phyloP scores from a whole-genome alignment of 2,113 vertebrate species.

The Terrapene triunguis region DNA sequence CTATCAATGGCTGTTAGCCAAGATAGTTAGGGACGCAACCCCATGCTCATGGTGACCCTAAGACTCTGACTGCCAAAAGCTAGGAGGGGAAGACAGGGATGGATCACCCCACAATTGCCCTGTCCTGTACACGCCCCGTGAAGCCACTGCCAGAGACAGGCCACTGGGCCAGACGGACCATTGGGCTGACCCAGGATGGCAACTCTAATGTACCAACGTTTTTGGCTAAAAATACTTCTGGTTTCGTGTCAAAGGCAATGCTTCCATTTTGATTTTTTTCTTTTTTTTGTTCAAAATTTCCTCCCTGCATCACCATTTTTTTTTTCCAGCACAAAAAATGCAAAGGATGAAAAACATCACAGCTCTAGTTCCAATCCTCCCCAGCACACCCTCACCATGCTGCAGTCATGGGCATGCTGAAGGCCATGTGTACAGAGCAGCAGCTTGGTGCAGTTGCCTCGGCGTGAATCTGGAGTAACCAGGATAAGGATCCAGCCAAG shows the following conservation, averaged over 20 bases:
- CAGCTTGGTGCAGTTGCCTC: too few relatives aligned
- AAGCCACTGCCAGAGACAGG: background rate
- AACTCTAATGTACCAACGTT: too few relatives aligned
- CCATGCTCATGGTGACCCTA: too few relatives aligned
- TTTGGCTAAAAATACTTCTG: too few relatives aligned
- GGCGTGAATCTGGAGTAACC: background rate
- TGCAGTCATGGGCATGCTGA: too few relatives aligned
- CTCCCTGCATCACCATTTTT: background rate
- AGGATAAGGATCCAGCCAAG: background rate
- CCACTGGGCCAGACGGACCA: background rate
- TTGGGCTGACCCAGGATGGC: background rate
- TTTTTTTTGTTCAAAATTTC: background rate
- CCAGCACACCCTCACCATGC: too few relatives aligned
- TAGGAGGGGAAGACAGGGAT: too few relatives aligned
- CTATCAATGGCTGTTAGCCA: background rate
- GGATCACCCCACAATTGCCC: background rate
- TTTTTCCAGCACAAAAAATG: too few relatives aligned
- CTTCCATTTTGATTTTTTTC: too few relatives aligned
- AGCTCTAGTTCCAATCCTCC: background rate
- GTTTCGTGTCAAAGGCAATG: too few relatives aligned
- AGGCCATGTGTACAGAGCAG: too few relatives aligned
- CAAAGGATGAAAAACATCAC: background rate
- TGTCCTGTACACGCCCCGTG: background rate
- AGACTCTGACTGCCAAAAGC: too few relatives aligned
- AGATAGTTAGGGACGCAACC: background rate